Conservation (phyloP, 2,888 invertebrate genomes). For the Lottia gigantea region DNA sequence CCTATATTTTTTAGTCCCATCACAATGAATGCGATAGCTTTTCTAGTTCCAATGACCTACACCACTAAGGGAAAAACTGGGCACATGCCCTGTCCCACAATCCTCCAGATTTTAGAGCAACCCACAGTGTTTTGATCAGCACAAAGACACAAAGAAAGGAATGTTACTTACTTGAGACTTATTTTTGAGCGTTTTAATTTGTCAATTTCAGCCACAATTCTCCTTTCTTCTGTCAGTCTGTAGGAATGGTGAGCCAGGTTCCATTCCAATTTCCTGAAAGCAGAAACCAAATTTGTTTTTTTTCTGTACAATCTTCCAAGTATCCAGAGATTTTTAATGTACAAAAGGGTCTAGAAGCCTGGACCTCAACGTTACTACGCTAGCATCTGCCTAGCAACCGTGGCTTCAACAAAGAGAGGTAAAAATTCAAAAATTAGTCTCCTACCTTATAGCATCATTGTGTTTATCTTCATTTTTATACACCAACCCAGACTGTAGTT, state of each 20-base stretch:
- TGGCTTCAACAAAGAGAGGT: background rate
- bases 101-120: too few relatives aligned
- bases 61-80: too few relatives aligned
- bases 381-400: too few relatives aligned
- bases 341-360: too few relatives aligned
- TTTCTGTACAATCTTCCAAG: background rate
- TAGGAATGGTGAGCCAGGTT: constrained; percentile 61
- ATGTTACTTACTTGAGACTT: constrained; percentile 52
- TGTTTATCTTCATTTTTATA: constrained; percentile 62
- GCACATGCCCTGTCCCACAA: too few relatives aligned
- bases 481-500: constrained; percentile 54
- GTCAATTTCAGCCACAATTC: constrained; percentile 66
- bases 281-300: constrained; percentile 1
- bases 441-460: constrained; percentile 60
- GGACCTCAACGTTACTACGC: too few relatives aligned
- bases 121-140: too few relatives aligned
- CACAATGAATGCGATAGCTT: too few relatives aligned
- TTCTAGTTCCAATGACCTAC: too few relatives aligned
- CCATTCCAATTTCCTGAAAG: constrained; percentile 54
- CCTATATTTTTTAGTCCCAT: too few relatives aligned
- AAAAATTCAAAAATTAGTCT: background rate
- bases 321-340: too few relatives aligned
- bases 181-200: constrained; percentile 64
- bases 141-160: too few relatives aligned
- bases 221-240: constrained; percentile 62